Evolutionary conservation across 1,140 invertebrate species (phyloP), one percentile per base, ranked within the genome.

Genomic region (Bombus cullumanus): DNA sequence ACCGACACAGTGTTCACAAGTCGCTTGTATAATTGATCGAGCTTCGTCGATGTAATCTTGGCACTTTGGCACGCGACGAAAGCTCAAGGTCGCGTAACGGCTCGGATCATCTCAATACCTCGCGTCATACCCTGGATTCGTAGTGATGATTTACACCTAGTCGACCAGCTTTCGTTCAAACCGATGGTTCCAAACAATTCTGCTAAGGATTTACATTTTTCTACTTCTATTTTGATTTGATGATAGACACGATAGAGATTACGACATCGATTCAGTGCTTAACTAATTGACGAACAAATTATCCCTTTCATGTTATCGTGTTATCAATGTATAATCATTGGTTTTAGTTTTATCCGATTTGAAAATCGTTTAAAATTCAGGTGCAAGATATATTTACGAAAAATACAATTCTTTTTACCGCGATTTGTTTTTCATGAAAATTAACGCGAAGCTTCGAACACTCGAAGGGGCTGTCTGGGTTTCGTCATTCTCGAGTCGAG

Each of bases 61-160:
- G 92, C 92, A 92, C 91, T 92, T 93, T 93, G 91, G 92, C 92
- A 93, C 91, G 91, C 89, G 91, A 93, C 92, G 89, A 92, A 91
- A 91, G 92, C 93, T 89, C 92, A 93, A 93, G 93, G 92, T 86
- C 77, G 85, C 88, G 81, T 59, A 34, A 79, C 79, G 76, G 80
- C 88, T 90, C 78, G 80, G 81, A 86, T 83, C 78, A 88, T 90
- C 90, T 92, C 88, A 79, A 62, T 62, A 57, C 86, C 90, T 92
- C 93, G 91, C 92, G 87, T 94, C 92, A 94, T 53, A 81, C 57
- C 71, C 68, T 79, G 79, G 62, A 85, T 81, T 69, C 22, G 37
- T 18, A 47, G 79, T 15, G 22, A 47, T 74, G 41, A 73, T n/a
- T 39, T 43, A 34, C 68, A 81, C 86, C 74, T 43, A 53, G 41